Conservation (phyloP, 2,888 invertebrate genomes). For the Zelleria hepariella region DNA sequence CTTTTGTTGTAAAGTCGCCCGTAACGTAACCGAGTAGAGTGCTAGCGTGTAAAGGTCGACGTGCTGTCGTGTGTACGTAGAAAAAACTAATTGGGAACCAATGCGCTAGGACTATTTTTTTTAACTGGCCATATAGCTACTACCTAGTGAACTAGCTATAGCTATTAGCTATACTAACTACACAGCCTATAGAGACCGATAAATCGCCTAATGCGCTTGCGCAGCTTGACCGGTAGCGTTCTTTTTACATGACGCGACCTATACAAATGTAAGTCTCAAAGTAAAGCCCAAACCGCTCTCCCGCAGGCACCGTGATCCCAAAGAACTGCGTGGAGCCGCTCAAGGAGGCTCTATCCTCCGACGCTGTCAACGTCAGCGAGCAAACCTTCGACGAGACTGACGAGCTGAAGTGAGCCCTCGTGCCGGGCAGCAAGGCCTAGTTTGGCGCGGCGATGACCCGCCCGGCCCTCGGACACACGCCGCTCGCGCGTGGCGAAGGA, state of each 20-base stretch:
- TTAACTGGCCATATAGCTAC: too few species aligned
- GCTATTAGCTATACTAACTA: neutral
- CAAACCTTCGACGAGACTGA: constrained; percentile 67
- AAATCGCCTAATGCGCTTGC: too few species aligned
- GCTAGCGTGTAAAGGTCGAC: too few species aligned
- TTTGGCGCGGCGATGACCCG: neutral
- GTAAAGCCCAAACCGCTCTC: constrained; percentile 4
- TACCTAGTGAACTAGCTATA: too few species aligned
- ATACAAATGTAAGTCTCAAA: neutral
- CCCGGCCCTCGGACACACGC: neutral
- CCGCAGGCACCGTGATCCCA: constrained; percentile 86
- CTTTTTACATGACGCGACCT: too few species aligned
- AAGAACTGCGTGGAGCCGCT: constrained; percentile 88
- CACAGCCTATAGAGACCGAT: too few species aligned
- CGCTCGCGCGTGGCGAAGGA: neutral
- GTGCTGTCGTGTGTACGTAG: too few species aligned
- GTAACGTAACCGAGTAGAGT: too few species aligned
- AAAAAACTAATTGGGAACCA: too few species aligned
- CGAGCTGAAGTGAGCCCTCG: constrained; percentile 5
- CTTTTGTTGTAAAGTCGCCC: too few species aligned
- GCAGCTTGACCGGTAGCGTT: too few species aligned
- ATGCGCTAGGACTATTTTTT: too few species aligned
- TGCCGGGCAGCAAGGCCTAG: neutral
- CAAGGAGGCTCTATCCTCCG: constrained; percentile 82
- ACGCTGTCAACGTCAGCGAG: constrained; percentile 86